These are phyloP conservation scores for Lacerta viridis DNA, from an alignment of 2,797 vertebrate genomes.

Conservation along the genomic window DNA sequence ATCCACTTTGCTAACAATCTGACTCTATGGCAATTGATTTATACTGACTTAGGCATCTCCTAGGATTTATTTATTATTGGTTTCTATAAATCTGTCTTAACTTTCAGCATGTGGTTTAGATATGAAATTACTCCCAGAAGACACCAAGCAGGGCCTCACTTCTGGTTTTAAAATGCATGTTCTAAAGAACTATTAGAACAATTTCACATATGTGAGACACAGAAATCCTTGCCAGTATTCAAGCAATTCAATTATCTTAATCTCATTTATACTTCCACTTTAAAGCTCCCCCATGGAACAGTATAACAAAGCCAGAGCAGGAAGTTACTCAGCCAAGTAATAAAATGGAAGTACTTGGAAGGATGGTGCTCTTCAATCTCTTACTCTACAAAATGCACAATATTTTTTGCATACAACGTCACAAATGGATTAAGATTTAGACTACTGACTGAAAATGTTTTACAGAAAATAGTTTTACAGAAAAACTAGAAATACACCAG, in stretches of 20 bases:
- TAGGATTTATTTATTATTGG: slow-evolving; percentile 63
- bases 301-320: not conserved
- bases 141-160: slow-evolving; percentile 56
- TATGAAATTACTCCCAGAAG: slow-evolving; percentile 57
- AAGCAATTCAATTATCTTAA: slow-evolving; percentile 23
- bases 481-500: slow-evolving; percentile 12
- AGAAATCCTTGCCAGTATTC: not conserved
- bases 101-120: slow-evolving; percentile 53
- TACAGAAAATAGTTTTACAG: not conserved
- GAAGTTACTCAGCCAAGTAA: slow-evolving; percentile 5
- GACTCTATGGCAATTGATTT: slow-evolving; percentile 41
- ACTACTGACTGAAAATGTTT: not conserved
- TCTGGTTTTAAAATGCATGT: slow-evolving; percentile 37
- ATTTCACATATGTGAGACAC: not conserved
- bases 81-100: slow-evolving; percentile 57
- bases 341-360: not conserved
- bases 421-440: slow-evolving; percentile 3
- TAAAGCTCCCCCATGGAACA: slow-evolving; percentile 6
- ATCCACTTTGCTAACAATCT: slow-evolving; percentile 42
- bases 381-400: slow-evolving; percentile 37
- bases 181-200: slow-evolving; percentile 1
- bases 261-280: slow-evolving; percentile 7
- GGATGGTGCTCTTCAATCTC: slow-evolving; percentile 5
- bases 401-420: slow-evolving; percentile 31
- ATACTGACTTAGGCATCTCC: slow-evolving; percentile 38